These are phyloP conservation scores for Andrena trimmerana DNA, from an alignment of 2,888 invertebrate genomes.

Conservation along the genomic window DNA sequence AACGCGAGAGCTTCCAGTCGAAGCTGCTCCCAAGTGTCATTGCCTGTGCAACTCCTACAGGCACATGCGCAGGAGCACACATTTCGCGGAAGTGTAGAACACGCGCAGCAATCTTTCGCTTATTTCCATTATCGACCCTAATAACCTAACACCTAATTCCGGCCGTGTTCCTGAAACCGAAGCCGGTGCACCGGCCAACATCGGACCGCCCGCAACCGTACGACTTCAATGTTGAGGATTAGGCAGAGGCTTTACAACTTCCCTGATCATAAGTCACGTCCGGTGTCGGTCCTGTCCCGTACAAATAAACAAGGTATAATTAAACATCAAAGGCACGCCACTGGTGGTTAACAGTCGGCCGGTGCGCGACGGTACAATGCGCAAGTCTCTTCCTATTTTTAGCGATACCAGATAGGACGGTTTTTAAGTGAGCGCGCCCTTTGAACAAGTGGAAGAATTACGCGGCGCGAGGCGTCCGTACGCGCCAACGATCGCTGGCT, in stretches of 20 bases:
- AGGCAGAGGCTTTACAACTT: constrained; percentile 28
- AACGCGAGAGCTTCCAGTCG: no score
- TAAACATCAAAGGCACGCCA: constrained; percentile 50
- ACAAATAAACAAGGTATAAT: constrained; percentile 54
- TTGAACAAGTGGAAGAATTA: constrained; percentile 46
- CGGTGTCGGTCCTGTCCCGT: constrained; percentile 10
- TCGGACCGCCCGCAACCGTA: neutral
- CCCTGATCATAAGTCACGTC: constrained; percentile 18
- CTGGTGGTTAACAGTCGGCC: constrained; percentile 7
- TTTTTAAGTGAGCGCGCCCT: constrained; percentile 40
- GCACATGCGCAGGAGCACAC: no score
- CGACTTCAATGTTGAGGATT: neutral
- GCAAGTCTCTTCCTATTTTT: constrained; percentile 43
- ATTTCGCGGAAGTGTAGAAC: no score
- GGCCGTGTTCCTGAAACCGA: neutral
- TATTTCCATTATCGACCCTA: no score
- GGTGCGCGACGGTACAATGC: neutral
- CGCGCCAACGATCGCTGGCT: constrained; percentile 44
- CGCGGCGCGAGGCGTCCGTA: neutral
- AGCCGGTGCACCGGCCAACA: no score
- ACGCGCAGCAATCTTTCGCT: no score
- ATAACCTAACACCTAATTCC: neutral
- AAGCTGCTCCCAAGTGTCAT: no score
- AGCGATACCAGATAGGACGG: constrained; percentile 30
- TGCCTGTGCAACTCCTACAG: no score